Conservation (phyloP, 1,140 invertebrate genomes). For the Cyphomyrmex costatus region DNA sequence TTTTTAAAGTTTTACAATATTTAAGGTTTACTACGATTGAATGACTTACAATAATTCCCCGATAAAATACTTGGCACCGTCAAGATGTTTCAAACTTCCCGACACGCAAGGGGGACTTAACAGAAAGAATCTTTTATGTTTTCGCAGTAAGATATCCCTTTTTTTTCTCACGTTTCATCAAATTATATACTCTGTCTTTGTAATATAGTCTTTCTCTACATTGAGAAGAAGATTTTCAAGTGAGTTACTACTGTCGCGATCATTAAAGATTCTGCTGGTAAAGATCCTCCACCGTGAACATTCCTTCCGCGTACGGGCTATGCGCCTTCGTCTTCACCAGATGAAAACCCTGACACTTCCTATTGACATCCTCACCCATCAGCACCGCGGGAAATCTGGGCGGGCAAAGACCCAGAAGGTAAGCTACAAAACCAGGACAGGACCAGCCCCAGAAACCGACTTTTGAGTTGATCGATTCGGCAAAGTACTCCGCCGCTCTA, state of each 20-base stretch:
- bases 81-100: not conserved
- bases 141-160: not conserved
- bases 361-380: conserved; percentile 81
- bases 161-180: conserved; percentile 2
- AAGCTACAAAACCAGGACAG: conserved; percentile 89
- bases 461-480: conserved; percentile 90
- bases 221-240: not conserved
- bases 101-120: not conserved
- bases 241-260: not conserved
- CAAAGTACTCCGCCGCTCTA: conserved; percentile 90
- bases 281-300: conserved; percentile 73
- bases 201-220: not conserved
- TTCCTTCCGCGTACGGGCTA: conserved; percentile 82
- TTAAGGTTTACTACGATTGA: not conserved
- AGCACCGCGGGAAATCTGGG: conserved; percentile 81
- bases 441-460: conserved; percentile 91
- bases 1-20: not conserved
- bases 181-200: not conserved
- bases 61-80: conserved; percentile 1
- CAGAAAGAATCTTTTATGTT: conserved; percentile 2
- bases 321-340: conserved; percentile 80
- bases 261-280: conserved; percentile 30
- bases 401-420: conserved; percentile 89
- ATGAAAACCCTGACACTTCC: conserved; percentile 75
- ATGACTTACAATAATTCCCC: conserved; percentile 1